These are phyloP conservation scores for Drosophila azteca DNA, from an alignment of 1,140 invertebrate genomes.

Conservation along the genomic window DNA sequence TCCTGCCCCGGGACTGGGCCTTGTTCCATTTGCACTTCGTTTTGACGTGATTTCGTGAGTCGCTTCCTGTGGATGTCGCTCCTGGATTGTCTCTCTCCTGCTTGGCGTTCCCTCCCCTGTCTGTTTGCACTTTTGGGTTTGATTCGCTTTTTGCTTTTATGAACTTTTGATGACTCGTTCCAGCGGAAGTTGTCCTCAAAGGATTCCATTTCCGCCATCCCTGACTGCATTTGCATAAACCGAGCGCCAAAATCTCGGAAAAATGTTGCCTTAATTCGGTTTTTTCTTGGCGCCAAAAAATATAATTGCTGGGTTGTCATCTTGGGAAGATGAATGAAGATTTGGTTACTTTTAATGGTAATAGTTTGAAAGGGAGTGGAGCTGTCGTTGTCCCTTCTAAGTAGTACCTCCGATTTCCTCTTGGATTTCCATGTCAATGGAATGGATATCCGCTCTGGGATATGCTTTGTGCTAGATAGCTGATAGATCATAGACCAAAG, in stretches of 20 bases:
- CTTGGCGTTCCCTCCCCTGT: slow-evolving; percentile 42
- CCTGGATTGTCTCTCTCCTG: slow-evolving; percentile 28
- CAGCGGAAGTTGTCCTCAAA: slow-evolving; percentile 59
- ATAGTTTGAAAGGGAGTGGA: not conserved
- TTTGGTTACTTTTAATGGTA: slow-evolving; percentile 9
- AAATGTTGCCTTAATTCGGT: not conserved
- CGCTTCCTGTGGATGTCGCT: slow-evolving; percentile 74
- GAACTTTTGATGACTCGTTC: slow-evolving; percentile 69
- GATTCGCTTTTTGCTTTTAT: slow-evolving; percentile 78
- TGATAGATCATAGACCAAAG: too few relatives aligned
- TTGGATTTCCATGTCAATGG: too few relatives aligned
- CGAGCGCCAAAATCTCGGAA: slow-evolving; percentile 55
- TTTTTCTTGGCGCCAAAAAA: slow-evolving; percentile 59
- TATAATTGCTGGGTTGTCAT: slow-evolving; percentile 22
- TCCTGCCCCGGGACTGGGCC: slow-evolving; percentile 59
- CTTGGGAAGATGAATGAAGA: not conserved
- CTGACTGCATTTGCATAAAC: slow-evolving; percentile 61
- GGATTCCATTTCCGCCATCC: slow-evolving; percentile 52
- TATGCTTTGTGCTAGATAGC: too few relatives aligned
- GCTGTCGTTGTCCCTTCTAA: too few relatives aligned
- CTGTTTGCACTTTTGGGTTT: slow-evolving; percentile 59
- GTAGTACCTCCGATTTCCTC: too few relatives aligned
- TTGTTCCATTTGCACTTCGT: slow-evolving; percentile 61
- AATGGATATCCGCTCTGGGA: too few relatives aligned
- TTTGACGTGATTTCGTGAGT: slow-evolving; percentile 81